Base-by-base conservation (phyloP, 2,797 vertebrate genomes). In the Chromobotia macracanthus region DNA sequence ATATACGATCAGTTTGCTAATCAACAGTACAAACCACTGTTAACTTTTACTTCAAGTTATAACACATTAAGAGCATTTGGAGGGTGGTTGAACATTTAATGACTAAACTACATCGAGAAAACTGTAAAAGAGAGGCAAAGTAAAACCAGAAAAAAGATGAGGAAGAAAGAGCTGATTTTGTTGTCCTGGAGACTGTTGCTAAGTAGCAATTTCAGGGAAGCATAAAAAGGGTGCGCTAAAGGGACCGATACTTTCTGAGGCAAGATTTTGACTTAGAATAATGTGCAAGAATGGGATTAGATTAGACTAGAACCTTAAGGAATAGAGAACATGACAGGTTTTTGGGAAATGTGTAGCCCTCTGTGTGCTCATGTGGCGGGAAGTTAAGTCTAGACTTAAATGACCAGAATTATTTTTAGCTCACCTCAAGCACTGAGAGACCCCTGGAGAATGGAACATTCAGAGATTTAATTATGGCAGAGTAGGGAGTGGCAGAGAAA, bases 171-270 rank as follows among this genome's bases (percentile, higher is more conserved):
- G 88, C 83, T 87, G 89, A 91, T 85, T 92, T 91, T 89, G 92
- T 93, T 91, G 88, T 91, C 91, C 65, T 93, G 92, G 93, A 92
- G 92, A 94, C 92, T 77, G 92, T 94, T 94, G 92, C 93, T 92
- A 90, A 90, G 92, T 89, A 92, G 89, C 91, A 12, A 86, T 87
- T 66, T 3, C 12, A 85, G 80, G 80, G 86, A 86, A 91, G 87
- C 81, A 84, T 83, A 76, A 86, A 85, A 84, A 84, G 75, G 81
- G 79, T 83, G 85, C 89, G 23, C 56, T 70, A 72, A 75, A 58
- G n/a, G 11, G 21, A 31, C 10, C 21, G 25, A 50, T 11, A 60
- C 31, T 55, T 48, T 63, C 51, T 13, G 35, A 48, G 64, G n/a
- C 46, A 12, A 71, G 55, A 28, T 12, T 53, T 19, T 31, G 41